Conservation (phyloP, 2,888 invertebrate species). For the Scaptomyza caliginosa region DNA sequence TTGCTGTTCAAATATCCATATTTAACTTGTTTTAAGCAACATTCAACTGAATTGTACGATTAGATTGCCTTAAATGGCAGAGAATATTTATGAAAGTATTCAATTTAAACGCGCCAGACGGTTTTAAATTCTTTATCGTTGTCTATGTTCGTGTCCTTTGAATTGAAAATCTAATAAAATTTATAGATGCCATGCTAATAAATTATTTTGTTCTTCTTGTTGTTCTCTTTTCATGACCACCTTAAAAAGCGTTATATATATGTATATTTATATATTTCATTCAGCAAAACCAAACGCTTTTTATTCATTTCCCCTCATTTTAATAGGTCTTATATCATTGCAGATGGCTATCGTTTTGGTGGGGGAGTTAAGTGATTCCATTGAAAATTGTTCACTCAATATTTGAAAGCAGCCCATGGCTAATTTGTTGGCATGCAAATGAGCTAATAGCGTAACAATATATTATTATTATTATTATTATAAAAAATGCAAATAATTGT, state of each 20-base stretch:
- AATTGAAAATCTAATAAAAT: constrained; percentile 7
- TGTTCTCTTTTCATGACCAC: background rate
- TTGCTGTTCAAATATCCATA: too few species aligned
- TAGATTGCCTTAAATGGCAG: background rate
- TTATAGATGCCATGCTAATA: constrained; percentile 7
- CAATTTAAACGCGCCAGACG: background rate
- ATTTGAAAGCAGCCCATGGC: background rate
- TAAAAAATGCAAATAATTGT: background rate
- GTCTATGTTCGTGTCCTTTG: background rate
- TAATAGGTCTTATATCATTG: constrained; percentile 12
- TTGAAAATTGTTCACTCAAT: background rate
- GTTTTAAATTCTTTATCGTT: constrained; percentile 1
- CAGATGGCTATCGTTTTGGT: background rate
- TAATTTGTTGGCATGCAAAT: background rate
- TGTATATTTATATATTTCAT: too few species aligned
- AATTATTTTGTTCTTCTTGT: constrained; percentile 10
- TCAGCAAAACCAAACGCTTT: constrained; percentile 6
- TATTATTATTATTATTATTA: too few species aligned
- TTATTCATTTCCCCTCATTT: constrained; percentile 8
- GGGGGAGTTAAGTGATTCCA: background rate
- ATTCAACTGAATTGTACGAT: too few species aligned
- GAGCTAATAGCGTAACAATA: background rate
- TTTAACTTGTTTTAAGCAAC: too few species aligned
- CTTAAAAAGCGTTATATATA: constrained; percentile 7
- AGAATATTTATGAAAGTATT: constrained; percentile 1